phyloP scores from a whole-genome alignment of 2,797 vertebrate species.

The Molossus alvarezi region DNA sequence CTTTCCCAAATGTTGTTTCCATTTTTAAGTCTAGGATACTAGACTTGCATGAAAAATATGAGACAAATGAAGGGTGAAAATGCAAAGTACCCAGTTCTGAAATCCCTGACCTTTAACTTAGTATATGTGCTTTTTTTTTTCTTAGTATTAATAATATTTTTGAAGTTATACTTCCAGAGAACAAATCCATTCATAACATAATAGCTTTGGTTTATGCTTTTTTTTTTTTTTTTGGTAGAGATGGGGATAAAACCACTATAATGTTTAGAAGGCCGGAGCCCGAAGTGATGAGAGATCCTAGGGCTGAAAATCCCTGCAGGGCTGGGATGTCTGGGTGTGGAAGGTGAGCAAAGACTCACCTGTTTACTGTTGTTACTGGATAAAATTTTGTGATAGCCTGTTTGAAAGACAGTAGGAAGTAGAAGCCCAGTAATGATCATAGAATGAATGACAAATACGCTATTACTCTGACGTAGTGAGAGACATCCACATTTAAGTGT shows the following conservation, averaged over 20 bases:
- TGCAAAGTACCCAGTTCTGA: background rate
- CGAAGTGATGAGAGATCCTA: background rate
- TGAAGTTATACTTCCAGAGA: constrained; percentile 48
- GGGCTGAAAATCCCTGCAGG: background rate
- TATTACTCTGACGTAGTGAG: background rate
- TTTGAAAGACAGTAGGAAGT: constrained; percentile 27
- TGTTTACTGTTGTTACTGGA: background rate
- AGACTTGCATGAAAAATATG: constrained; percentile 9
- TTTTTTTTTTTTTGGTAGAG: background rate
- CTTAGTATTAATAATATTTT: constrained; percentile 43
- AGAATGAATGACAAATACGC: background rate
- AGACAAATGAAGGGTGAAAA: constrained; percentile 32
- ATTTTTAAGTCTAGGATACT: constrained; percentile 36
- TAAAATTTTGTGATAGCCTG: background rate
- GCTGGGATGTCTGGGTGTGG: background rate
- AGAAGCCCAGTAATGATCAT: background rate
- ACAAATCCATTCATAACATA: constrained; percentile 25
- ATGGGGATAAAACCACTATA: constrained; percentile 6
- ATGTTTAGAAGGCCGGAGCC: constrained; percentile 4
- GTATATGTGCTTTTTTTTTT: background rate
- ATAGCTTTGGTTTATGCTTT: background rate
- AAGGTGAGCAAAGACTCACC: background rate
- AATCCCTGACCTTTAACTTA: background rate
- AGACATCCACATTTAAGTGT: background rate
- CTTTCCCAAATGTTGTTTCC: background rate